Evolutionary conservation across 2,113 vertebrate species (phyloP), one percentile per base, ranked within the genome.

Genomic region (Corydoras sp.): DNA sequence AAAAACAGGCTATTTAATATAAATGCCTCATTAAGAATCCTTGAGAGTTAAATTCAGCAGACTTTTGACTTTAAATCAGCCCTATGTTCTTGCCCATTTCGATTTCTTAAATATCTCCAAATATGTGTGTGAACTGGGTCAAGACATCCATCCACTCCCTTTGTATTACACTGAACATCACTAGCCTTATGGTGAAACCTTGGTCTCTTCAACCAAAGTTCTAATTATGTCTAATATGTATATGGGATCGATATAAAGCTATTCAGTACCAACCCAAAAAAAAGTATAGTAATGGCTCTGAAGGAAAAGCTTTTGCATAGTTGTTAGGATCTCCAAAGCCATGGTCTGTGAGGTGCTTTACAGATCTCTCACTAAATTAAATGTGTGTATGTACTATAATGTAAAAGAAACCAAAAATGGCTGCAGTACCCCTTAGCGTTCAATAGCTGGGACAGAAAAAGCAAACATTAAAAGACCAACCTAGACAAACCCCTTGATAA

Each of bases 241-340:
- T 1, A 55, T 13, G 3, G 53, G 30, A 35, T 24, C 31, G 32
- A 11, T 4, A 3, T 18, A 29, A 30, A 73, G 58, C 48, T 54
- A 73, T 48, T 55, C 13, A 14, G 56, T 72, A 53, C 15, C 59
- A 59, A 50, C 30, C 48, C 35, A 65, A 51, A 31, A 56, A 32
- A n/a, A 24, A 24, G 2, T 29, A 35, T n/a, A 18, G 61, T 10
- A 58, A 58, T 58, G 15, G 48, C 48, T 64, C 59, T 69, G 55
- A 70, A 69, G 30, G 43, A 31, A 71, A 31, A 50, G 32, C 55
- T 59, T 69, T 79, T 79, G 77, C 77, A 79, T 79, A 76, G 73
- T 73, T 55, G 61, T 66, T 49, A 65, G 61, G 66, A 78, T 65
- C 15, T 43, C 32, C 61, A 11, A 65, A 18, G 48, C 50, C 50